Evolutionary conservation across 2,113 vertebrate species (phyloP), one percentile per base, ranked within the genome.

Genomic region (Turnix velox): DNA sequence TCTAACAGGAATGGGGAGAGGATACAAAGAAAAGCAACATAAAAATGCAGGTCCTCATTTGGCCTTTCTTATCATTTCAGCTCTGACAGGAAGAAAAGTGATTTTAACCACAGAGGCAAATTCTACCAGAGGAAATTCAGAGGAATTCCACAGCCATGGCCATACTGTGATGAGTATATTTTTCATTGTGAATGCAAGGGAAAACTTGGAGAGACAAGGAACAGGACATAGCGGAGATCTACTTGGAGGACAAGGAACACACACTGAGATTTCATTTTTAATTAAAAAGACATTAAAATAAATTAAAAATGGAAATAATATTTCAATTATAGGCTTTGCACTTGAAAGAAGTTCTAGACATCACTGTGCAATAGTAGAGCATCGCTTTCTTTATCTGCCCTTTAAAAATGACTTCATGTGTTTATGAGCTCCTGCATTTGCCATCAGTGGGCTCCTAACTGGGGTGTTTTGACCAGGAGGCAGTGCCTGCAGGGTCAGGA

Each of bases 201-300:
- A 45, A 25, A 76, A 71, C 22, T 46, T 48, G 43, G 61, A 75
- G 33, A 66, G 8, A 46, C 27, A 57, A 27, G n/a, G 9, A 35
- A 68, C 1, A 2, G 55, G 45, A 46, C 0, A 0, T 23, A 24
- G 51, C 6, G 31, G 72, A 33, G 31, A 42, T 89, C 40, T 13
- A 5, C n/a, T 39, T 23, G 28, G 12, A 72, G n/a, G 37, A n/a
- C 8, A 10, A 72, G 55, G 86, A 94, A 91, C 52, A 2, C 0
- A 0, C 7, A 2, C 28, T 17, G 17, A 1, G 10, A 4, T 10
- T 24, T n/a, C 43, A n/a, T 78, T 68, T 28, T 1, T 15, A 75
- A 72, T 19, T 4, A 65, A 63, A 77, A n/a, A n/a, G n/a, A n/a
- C n/a, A n/a, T n/a, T n/a, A n/a, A n/a, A n/a, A 79, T 2, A 18